These are phyloP conservation scores for Lucifuga dentata DNA, from an alignment of 2,113 vertebrate species.

Conservation along the genomic window DNA sequence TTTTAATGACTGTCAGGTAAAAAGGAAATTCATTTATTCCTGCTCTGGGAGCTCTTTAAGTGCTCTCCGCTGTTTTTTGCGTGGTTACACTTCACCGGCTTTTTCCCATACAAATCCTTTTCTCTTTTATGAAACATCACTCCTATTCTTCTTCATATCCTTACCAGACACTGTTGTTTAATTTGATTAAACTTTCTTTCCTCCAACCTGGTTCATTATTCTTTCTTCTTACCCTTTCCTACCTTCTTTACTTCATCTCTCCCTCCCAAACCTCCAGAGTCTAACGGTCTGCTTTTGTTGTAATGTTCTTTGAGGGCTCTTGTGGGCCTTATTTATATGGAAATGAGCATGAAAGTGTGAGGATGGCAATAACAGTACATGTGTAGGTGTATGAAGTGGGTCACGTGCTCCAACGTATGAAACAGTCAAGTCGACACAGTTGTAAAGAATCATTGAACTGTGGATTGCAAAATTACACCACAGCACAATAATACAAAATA, in stretches of 20 bases:
- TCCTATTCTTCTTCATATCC: neutral
- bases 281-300: slow-evolving; percentile 5
- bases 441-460: slow-evolving; percentile 3
- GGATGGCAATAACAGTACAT: neutral
- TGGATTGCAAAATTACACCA: neutral
- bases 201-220: slow-evolving; percentile 16
- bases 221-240: neutral
- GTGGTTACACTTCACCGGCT: slow-evolving; percentile 24
- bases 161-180: slow-evolving; percentile 2
- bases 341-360: slow-evolving; percentile 21
- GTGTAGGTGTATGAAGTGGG: neutral
- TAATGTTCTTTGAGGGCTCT: neutral
- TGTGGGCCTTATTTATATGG: slow-evolving; percentile 25
- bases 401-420: neutral
- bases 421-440: neutral
- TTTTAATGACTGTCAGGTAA: slow-evolving; percentile 25
- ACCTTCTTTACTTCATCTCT: neutral
- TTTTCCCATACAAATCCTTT: slow-evolving; percentile 16
- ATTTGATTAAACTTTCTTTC: neutral
- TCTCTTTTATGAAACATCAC: neutral
- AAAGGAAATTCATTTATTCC: slow-evolving; percentile 53
- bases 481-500: neutral
- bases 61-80: slow-evolving; percentile 21
- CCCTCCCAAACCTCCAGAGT: neutral
- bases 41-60: slow-evolving; percentile 4